phyloP scores from a whole-genome alignment of 2,888 invertebrate species.

The Eupithecia inturbata region DNA sequence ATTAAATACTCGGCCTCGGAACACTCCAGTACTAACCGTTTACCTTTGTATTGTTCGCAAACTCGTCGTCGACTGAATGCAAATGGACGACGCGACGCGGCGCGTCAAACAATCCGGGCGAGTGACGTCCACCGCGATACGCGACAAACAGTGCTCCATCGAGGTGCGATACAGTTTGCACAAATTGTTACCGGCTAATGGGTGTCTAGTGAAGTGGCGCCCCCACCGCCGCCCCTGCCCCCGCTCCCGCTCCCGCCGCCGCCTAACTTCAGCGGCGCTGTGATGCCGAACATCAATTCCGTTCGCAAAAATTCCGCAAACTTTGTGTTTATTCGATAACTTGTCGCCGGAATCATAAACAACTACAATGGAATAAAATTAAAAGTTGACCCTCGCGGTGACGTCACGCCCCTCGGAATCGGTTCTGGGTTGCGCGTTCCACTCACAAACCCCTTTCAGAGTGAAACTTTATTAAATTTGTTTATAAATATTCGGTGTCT shows the following conservation, averaged over 20 bases:
- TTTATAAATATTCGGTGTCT: no score
- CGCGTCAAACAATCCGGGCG: background rate
- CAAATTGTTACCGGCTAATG: conserved; percentile 1
- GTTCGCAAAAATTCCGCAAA: conserved; percentile 42
- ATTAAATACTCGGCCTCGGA: background rate
- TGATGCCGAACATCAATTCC: conserved; percentile 44
- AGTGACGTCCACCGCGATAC: background rate
- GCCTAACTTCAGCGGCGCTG: background rate
- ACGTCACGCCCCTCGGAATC: conserved; percentile 4
- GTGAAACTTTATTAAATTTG: background rate
- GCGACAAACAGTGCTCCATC: background rate
- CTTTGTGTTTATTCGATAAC: conserved; percentile 49
- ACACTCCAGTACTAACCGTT: background rate
- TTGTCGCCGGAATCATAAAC: conserved; percentile 48
- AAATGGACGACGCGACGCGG: background rate
- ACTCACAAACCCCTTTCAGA: background rate
- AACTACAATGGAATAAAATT: conserved; percentile 51
- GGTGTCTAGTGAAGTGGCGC: conserved; percentile 17
- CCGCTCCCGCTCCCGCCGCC: background rate
- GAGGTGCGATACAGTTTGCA: conserved; percentile 1
- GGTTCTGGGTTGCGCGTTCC: background rate
- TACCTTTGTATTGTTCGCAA: background rate
- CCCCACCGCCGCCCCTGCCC: background rate
- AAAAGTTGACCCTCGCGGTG: conserved; percentile 41
- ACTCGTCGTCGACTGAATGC: background rate